phyloP scores from a whole-genome alignment of 92 coral and sea anemone species.

The Heteractis magnifica region DNA sequence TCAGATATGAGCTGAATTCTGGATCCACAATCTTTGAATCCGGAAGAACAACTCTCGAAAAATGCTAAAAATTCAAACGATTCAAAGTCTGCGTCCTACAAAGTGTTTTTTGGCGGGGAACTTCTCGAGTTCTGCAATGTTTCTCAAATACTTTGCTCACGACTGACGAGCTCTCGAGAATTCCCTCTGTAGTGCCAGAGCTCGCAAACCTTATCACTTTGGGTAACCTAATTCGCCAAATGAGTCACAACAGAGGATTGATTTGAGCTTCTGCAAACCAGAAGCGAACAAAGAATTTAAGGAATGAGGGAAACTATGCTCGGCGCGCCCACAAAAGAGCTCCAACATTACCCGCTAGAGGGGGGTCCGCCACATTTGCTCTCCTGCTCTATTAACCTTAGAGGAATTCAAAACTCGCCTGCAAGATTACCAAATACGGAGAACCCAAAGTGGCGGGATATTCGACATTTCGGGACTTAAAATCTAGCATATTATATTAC shows the following conservation, averaged over 20 bases:
- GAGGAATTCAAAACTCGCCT: slow-evolving; percentile 76
- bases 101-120: slow-evolving; percentile 74
- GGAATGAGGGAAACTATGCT: slow-evolving; percentile 98
- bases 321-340: slow-evolving; percentile 99
- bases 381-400: slow-evolving; percentile 61
- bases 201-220: slow-evolving; percentile 5
- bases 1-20: slow-evolving; percentile 58
- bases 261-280: slow-evolving; percentile 58
- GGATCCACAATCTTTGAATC: slow-evolving; percentile 75
- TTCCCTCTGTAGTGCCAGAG: slow-evolving; percentile 15
- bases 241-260: slow-evolving; percentile 43
- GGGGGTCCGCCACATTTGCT: slow-evolving; percentile 82
- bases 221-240: slow-evolving; percentile 28
- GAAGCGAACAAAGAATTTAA: slow-evolving; percentile 93
- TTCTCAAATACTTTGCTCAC: slow-evolving; percentile 17
- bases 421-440: slow-evolving; percentile 67
- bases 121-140: slow-evolving; percentile 49
- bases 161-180: slow-evolving; percentile 31
- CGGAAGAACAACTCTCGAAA: slow-evolving; percentile 96
- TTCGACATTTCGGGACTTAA: slow-evolving; percentile 6
- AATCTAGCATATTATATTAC: slow-evolving; percentile 38
- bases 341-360: slow-evolving; percentile 75
- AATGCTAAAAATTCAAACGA: slow-evolving; percentile 99
- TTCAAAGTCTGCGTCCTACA: slow-evolving; percentile 66
- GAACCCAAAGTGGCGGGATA: slow-evolving; percentile 16